Percentiles rank a stretch among this genome's conserved stretches.
Conservation (phyloP, 1,140 invertebrate genomes). For the Solenopsis fugax region DNA sequence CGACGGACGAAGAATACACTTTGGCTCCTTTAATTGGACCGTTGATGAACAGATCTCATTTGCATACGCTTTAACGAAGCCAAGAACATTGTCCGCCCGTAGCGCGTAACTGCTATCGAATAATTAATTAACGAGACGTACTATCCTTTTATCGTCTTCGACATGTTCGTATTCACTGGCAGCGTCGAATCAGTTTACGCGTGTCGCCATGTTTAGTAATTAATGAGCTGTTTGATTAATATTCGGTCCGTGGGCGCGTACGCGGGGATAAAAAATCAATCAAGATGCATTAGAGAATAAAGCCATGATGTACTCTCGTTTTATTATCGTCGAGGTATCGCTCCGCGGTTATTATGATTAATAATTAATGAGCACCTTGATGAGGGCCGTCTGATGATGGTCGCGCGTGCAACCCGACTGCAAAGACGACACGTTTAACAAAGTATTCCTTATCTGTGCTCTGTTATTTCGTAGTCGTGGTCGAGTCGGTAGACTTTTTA, state of each 20-base stretch:
- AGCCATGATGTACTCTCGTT: constrained; percentile 6
- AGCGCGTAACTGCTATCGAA: constrained; percentile 47
- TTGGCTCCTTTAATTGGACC: constrained; percentile 51
- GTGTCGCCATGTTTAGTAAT: constrained; percentile 56
- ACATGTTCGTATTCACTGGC: constrained; percentile 54
- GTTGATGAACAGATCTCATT: constrained; percentile 60
- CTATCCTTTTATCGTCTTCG: constrained; percentile 47
- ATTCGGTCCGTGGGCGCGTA: background rate
- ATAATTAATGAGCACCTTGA: constrained; percentile 53
- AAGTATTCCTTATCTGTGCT: background rate
- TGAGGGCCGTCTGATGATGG: constrained; percentile 27
- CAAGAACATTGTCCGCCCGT: constrained; percentile 48
- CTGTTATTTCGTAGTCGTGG: background rate
- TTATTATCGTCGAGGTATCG: constrained; percentile 32
- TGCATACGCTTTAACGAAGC: constrained; percentile 52
- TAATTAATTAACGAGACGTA: constrained; percentile 60
- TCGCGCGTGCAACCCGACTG: constrained; percentile 22
- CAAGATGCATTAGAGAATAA: constrained; percentile 12
- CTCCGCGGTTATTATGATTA: constrained; percentile 28
- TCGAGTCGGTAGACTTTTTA: background rate
- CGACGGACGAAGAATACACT: constrained; percentile 3
- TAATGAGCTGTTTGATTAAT: constrained; percentile 56
- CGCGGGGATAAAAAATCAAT: constrained; percentile 5
- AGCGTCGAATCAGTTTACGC: constrained; percentile 39
- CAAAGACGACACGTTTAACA: background rate